phyloP scores from a whole-genome alignment of 2,888 invertebrate genomes.

The Cheilosia urbana region DNA sequence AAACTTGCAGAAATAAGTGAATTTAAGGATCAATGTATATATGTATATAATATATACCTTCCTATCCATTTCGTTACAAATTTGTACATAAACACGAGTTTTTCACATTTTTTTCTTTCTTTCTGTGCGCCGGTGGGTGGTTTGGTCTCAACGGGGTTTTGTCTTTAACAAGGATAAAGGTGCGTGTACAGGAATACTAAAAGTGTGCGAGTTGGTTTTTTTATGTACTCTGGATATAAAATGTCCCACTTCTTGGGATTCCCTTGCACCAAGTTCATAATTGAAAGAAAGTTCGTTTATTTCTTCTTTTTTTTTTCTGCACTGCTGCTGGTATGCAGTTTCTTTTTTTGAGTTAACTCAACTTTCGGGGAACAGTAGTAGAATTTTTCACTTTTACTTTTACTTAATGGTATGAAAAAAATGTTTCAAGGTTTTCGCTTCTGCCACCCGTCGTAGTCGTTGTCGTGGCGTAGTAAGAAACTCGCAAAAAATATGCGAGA shows the following conservation, averaged over 20 bases:
- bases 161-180: slow-evolving; percentile 61
- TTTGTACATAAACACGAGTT: slow-evolving; percentile 15
- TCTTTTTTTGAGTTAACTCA: slow-evolving; percentile 71
- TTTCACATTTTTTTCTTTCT: not conserved
- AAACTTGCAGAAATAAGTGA: slow-evolving; percentile 68
- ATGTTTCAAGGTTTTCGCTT: slow-evolving; percentile 71
- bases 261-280: slow-evolving; percentile 73
- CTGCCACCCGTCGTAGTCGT: slow-evolving; percentile 10
- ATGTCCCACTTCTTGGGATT: slow-evolving; percentile 71
- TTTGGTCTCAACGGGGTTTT: slow-evolving; percentile 62
- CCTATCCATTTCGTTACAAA: slow-evolving; percentile 33
- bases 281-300: slow-evolving; percentile 69
- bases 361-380: slow-evolving; percentile 72
- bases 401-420: slow-evolving; percentile 73
- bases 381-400: slow-evolving; percentile 76
- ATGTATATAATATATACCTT: slow-evolving; percentile 11
- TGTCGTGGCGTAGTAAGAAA: slow-evolving; percentile 56
- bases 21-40: slow-evolving; percentile 51
- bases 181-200: slow-evolving; percentile 66
- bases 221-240: slow-evolving; percentile 58
- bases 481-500: slow-evolving; percentile 70
- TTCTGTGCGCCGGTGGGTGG: slow-evolving; percentile 15
- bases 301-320: slow-evolving; percentile 23
- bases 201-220: slow-evolving; percentile 16
- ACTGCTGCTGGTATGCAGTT: slow-evolving; percentile 43